phyloP scores from a whole-genome alignment of 2,888 invertebrate genomes.

The Dryomyza anilis region DNA sequence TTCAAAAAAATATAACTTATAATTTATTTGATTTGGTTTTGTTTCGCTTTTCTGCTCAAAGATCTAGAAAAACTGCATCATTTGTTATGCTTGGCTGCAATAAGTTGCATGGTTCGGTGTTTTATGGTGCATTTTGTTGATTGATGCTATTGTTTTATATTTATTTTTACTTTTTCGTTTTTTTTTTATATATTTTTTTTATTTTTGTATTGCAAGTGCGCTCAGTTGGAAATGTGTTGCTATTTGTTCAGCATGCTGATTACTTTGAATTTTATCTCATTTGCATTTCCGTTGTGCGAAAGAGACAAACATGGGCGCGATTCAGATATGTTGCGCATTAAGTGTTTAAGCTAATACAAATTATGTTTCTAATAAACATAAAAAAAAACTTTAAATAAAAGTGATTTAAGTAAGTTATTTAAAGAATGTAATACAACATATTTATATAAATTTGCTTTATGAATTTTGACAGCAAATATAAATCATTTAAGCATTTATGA shows the following conservation, averaged over 20 bases:
- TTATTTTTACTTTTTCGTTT: neutral
- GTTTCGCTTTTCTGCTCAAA: neutral
- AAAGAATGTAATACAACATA: neutral
- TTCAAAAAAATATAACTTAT: neutral
- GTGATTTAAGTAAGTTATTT: neutral
- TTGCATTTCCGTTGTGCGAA: neutral
- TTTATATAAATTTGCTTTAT: too few species aligned
- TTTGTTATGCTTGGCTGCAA: constrained; percentile 10
- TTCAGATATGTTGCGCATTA: too few species aligned
- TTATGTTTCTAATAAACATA: too few species aligned
- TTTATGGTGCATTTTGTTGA: constrained; percentile 14
- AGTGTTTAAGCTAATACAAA: too few species aligned
- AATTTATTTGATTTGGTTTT: neutral
- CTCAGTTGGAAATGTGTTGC: neutral
- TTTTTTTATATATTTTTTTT: neutral
- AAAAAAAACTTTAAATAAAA: neutral
- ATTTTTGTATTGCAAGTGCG: neutral
- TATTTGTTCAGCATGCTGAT: neutral
- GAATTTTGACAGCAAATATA: too few species aligned
- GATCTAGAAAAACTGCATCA: constrained; percentile 11
- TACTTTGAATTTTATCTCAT: neutral
- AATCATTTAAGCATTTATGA: too few species aligned
- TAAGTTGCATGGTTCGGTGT: constrained; percentile 8
- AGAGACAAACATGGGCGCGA: too few species aligned
- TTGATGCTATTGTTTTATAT: neutral